Evolutionary conservation across 2,797 vertebrate genomes (phyloP), one percentile per base, ranked within the genome.

Genomic region (Scomberomorus guttatus): DNA sequence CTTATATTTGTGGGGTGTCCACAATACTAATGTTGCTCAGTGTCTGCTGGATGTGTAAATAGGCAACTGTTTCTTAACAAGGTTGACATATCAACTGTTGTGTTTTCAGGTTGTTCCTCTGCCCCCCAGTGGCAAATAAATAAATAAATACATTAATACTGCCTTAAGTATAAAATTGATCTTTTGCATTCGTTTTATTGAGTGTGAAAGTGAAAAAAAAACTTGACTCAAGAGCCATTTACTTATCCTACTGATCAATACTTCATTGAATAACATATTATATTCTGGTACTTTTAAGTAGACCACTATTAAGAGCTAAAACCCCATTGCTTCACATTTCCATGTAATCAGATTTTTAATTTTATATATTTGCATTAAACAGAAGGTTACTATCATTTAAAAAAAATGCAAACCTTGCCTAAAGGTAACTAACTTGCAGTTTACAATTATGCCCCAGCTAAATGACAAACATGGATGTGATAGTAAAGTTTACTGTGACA

Each of bases 381-480:
- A 62, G n/a, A 20, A 62, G 2, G 5, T 32, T 56, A 25, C 57
- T 25, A 14, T 52, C 15, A 37, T 51, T 46, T 7, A 27, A 37
- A 58, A 44, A 42, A 61, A 29, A 46, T 59, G 34, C 29, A 39
- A 42, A 11, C 2, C 14, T 29, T 18, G 5, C 42, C 29, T 50
- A 6, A 68, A 72, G 32, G 24, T 69, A 22, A 61, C 18, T n/a
- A 61, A 48, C 48, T 55, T 46, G 2, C 17, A 18, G 10, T 55
- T 60, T 63, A 29, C 20, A 61, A 56, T 67, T 22, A 51, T 18
- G 50, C 50, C 50, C n/a, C 58, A 50, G 66, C 62, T 54, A 54
- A 68, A 75, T 76, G 44, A 76, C 54, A 56, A 58, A 63, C 20
- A 72, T n/a, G 57, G 8, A 58, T 61, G 39, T 67, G 25, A 66